Percentiles rank a stretch among this genome's conserved stretches.
Conservation (phyloP, 2,113 vertebrate genomes). For the Thermophis baileyi region DNA sequence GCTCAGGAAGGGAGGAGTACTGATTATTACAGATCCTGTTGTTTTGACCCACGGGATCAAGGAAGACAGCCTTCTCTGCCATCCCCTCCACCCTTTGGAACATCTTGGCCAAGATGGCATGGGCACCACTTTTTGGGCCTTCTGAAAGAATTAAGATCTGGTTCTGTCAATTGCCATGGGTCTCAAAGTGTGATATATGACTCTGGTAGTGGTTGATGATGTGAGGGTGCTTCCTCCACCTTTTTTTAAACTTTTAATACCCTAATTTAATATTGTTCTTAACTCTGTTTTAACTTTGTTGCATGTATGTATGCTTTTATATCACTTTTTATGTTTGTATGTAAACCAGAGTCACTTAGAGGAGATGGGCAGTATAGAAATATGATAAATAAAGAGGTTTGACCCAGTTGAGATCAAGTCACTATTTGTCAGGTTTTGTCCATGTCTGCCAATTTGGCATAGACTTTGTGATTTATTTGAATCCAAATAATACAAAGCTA, state of each 20-base stretch:
- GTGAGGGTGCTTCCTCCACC: too few relatives aligned
- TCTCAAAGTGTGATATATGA: background rate
- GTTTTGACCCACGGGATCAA: background rate
- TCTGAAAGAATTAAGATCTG: background rate
- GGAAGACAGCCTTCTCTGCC: background rate
- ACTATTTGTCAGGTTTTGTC: background rate
- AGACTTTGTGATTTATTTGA: background rate
- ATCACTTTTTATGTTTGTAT: background rate
- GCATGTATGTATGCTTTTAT: background rate
- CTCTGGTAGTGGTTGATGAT: background rate
- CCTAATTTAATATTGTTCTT: too few relatives aligned
- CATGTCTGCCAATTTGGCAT: background rate
- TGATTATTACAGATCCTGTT: background rate
- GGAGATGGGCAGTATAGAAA: background rate
- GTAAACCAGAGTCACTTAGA: background rate
- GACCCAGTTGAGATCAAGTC: background rate
- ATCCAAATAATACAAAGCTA: background rate
- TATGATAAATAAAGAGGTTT: background rate
- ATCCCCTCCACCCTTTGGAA: background rate
- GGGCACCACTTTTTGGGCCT: background rate
- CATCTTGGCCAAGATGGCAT: background rate
- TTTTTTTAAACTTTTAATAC: too few relatives aligned
- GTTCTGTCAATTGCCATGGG: background rate
- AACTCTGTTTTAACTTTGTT: background rate
- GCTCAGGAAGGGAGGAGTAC: background rate